Evolutionary conservation across 2,113 vertebrate genomes (phyloP).

Genomic region (Haemorhous mexicanus): DNA sequence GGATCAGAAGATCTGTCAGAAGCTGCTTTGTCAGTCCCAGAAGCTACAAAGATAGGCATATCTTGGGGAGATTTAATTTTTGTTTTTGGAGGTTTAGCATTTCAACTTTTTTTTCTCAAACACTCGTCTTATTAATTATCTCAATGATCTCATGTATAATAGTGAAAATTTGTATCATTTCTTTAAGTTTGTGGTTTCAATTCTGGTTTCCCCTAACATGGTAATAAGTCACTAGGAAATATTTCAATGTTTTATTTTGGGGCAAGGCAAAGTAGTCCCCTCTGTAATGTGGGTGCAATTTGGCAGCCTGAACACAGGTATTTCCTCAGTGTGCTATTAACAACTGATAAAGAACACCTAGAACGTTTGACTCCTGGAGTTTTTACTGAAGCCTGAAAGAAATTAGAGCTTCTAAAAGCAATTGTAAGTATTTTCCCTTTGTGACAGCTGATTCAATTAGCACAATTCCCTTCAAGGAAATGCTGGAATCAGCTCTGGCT

Average conservation of each 20-base stretch:
- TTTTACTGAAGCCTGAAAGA: neutral
- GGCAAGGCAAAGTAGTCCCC: neutral
- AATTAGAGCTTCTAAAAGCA: neutral
- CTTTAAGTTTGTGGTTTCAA: neutral
- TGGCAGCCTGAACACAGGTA: neutral
- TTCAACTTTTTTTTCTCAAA: neutral
- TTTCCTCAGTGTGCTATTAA: neutral
- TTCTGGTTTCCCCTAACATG: fast-evolving
- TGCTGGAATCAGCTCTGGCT: neutral
- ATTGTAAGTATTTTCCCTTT: neutral
- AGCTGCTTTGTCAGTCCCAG: neutral
- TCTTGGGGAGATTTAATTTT: neutral
- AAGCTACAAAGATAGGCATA: neutral
- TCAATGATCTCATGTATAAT: neutral
- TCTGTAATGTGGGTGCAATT: neutral
- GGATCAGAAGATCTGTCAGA: neutral
- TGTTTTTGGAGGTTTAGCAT: neutral
- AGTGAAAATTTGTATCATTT: neutral
- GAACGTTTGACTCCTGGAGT: neutral
- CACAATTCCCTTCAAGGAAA: neutral
- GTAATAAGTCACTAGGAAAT: neutral
- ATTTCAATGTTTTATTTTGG: neutral
- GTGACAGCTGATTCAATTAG: neutral
- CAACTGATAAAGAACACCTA: neutral
- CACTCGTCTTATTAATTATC: neutral